A percentile compares a stretch with the other conserved stretches of the same genome.
Evolutionary conservation across 1,140 invertebrate genomes (phyloP).

Genomic region (Chironomus striatipennis): DNA sequence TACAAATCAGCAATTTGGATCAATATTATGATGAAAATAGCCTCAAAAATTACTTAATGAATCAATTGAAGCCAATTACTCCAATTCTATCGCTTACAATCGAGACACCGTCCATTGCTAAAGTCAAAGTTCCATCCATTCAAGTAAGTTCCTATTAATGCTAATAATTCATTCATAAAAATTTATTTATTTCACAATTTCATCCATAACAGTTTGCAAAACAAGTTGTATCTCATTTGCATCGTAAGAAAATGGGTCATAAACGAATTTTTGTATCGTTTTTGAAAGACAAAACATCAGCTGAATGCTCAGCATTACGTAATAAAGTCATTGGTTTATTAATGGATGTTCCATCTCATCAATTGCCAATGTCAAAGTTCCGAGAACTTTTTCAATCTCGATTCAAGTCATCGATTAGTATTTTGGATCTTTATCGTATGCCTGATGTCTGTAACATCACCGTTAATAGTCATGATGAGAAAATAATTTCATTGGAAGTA

Average conservation of each 20-base stretch:
- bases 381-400: conserved; percentile 76
- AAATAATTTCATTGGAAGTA: conserved; percentile 56
- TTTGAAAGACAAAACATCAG: conserved; percentile 49
- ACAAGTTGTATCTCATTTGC: conserved; percentile 73
- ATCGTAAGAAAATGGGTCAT: conserved; percentile 71
- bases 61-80: conserved; percentile 37
- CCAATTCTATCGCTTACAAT: conserved; percentile 37
- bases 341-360: conserved; percentile 63
- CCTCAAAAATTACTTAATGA: conserved; percentile 34
- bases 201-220: conserved; percentile 47
- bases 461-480: conserved; percentile 54
- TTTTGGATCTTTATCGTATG: conserved; percentile 74
- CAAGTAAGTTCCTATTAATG: conserved; percentile 31
- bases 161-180: not conserved
- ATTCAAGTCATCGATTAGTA: conserved; percentile 66
- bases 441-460: conserved; percentile 66
- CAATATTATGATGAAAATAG: conserved; percentile 36
- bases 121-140: conserved; percentile 38
- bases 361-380: conserved; percentile 75
- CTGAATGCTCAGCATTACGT: conserved; percentile 56
- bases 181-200: not conserved
- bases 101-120: conserved; percentile 36
- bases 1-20: conserved; percentile 40
- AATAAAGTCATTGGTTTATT: conserved; percentile 53
- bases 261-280: conserved; percentile 75